Conservation (phyloP, 2,113 vertebrate species). For the Alosa alosa region DNA sequence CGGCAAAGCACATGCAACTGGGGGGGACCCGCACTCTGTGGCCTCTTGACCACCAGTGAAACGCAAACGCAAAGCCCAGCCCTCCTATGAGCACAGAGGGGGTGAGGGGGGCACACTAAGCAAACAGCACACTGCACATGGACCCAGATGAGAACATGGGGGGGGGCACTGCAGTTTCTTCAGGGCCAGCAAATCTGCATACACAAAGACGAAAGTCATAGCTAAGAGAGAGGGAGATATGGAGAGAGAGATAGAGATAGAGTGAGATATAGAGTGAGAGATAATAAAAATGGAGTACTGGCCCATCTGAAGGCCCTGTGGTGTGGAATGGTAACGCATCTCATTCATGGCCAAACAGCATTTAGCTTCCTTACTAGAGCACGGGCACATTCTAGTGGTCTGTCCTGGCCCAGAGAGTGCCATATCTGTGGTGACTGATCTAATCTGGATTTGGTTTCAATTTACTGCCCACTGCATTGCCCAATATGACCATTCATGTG, state of each 20-base stretch:
- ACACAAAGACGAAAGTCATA: not conserved
- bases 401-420: too few species aligned
- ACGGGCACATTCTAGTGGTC: too few species aligned
- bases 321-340: too few species aligned
- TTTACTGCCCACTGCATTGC: not conserved
- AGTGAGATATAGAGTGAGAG: not conserved
- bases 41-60: not conserved
- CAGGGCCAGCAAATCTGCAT: not conserved
- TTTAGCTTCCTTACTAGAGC: too few species aligned
- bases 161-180: not conserved
- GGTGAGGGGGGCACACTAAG: not conserved
- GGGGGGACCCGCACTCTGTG: too few species aligned
- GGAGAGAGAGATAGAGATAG: constrained; percentile 36
- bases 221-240: not conserved
- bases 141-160: not conserved
- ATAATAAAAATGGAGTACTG: too few species aligned
- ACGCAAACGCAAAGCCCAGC: not conserved
- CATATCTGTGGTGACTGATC: too few species aligned
- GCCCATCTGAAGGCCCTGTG: too few species aligned
- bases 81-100: not conserved
- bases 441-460: not conserved
- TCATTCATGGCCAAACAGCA: constrained; percentile 33
- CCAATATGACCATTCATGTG: not conserved
- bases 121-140: not conserved
- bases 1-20: too few species aligned